Percentiles rank a stretch among this genome's conserved stretches.
These are phyloP conservation scores for Sardina pilchardus DNA, from an alignment of 2,113 vertebrate genomes.

Conservation along the genomic window DNA sequence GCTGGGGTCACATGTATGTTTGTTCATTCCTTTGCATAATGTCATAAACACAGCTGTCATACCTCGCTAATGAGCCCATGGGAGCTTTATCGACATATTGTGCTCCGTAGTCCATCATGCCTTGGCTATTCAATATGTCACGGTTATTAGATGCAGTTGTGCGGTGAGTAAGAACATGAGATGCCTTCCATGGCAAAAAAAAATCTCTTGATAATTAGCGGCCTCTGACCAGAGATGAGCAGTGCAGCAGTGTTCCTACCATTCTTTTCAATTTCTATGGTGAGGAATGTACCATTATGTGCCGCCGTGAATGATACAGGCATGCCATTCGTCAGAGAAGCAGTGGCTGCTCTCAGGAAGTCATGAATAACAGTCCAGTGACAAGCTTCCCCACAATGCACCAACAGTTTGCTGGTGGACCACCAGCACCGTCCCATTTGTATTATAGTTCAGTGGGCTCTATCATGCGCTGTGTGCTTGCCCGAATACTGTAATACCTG, in stretches of 20 bases:
- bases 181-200: background rate
- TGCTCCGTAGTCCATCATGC: background rate
- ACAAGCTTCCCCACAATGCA: background rate
- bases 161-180: background rate
- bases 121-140: background rate
- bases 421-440: background rate
- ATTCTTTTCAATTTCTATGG: background rate
- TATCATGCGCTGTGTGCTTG: background rate
- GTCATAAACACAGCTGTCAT: background rate
- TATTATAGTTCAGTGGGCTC: background rate
- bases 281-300: background rate
- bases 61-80: background rate
- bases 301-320: background rate
- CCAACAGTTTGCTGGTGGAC: background rate
- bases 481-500: background rate
- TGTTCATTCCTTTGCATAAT: conserved; percentile 4
- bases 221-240: background rate
- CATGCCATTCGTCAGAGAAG: background rate
- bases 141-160: background rate
- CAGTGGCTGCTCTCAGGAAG: background rate
- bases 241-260: background rate
- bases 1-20: conserved; percentile 4
- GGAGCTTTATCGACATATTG: background rate
- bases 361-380: background rate
- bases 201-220: background rate